Evolutionary conservation across 2,888 invertebrate species (phyloP), one percentile per base, ranked within the genome.

Genomic region (Lasioglossum vierecki): DNA sequence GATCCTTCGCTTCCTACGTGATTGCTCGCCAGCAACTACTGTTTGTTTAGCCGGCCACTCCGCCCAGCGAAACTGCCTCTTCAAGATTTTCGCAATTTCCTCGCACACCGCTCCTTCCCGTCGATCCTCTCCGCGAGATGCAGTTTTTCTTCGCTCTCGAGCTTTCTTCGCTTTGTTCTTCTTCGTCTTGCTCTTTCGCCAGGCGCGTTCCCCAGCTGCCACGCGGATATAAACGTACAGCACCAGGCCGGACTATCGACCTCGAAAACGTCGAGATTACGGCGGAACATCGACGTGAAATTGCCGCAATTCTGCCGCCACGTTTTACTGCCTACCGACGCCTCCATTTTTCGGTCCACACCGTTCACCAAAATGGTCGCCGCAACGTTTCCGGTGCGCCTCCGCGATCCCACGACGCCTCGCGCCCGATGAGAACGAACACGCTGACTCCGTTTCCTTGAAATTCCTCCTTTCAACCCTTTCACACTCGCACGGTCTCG

Each of bases 1-100:
- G 73, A 78, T 80, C 57, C 76, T 88, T 79, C 71, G 84, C 81
- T 82, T 74, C 81, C 86, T 76, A 73, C 90, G 90, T 91, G 92
- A 92, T 92, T 92, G 90, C 92, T 86, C 89, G 83, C 88, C 87
- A 77, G 80, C 88, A 94, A 94, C 94, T 94, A 93, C 94, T 94
- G 93, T 94, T 94, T 94, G 94, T 93, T 94, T 94, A 94, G 90
- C 91, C 86, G 89, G 82, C 90, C 88, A 92, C 93, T 93, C 91
- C 91, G 91, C 91, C 91, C 92, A 90, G 88, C 90, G 90, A 93
- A 93, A 92, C 88, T 91, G 87, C 87, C 84, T 84, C 81, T 88
- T 90, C 89, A 70, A 88, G 85, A 85, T 92, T 92, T 92, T 92
- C 92, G 92, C 90, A 88, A 93, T 93, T 90, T 91, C 85, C 89